A percentile compares a stretch with the other conserved stretches of the same genome.
phyloP scores from a whole-genome alignment of 1,140 invertebrate genomes.

The Drosophila watanabei region DNA sequence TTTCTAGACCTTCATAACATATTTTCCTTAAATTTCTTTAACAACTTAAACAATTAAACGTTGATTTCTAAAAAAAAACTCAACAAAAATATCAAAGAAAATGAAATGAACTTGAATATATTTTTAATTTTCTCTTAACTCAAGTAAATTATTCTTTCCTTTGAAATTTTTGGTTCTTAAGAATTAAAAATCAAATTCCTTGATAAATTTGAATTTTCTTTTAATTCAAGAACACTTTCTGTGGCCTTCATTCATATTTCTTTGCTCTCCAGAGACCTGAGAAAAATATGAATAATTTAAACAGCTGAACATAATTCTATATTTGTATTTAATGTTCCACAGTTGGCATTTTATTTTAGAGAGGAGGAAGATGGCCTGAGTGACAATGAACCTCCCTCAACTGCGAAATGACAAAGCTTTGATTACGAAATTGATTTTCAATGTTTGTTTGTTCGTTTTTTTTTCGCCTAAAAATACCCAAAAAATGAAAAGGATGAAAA shows the following conservation, averaged over 20 bases:
- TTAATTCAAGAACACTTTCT: conserved; percentile 1
- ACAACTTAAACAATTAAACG: not conserved
- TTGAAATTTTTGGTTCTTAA: not conserved
- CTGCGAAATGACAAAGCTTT: conserved; percentile 24
- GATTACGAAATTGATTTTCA: conserved; percentile 66
- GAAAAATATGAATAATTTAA: conserved; percentile 54
- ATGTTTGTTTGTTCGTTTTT: conserved; percentile 33
- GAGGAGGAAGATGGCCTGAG: not conserved
- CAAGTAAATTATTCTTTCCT: not conserved
- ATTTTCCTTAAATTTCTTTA: not conserved
- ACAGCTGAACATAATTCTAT: conserved; percentile 38
- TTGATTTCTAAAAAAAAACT: not conserved
- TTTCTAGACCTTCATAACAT: not conserved
- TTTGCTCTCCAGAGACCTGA: not conserved
- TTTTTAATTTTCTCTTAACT: not conserved
- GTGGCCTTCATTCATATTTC: conserved; percentile 11
- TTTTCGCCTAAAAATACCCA: conserved; percentile 35
- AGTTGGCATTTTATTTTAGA: conserved; percentile 6
- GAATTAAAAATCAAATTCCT: not conserved
- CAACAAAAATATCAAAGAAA: not conserved
- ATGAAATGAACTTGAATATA: not conserved
- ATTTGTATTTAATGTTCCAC: conserved; percentile 12
- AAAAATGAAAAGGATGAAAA: conserved; percentile 18
- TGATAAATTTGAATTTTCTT: not conserved
- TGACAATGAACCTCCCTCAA: conserved; percentile 50